Conservation (phyloP, 2,113 vertebrate genomes). For the Orcinus orca region DNA sequence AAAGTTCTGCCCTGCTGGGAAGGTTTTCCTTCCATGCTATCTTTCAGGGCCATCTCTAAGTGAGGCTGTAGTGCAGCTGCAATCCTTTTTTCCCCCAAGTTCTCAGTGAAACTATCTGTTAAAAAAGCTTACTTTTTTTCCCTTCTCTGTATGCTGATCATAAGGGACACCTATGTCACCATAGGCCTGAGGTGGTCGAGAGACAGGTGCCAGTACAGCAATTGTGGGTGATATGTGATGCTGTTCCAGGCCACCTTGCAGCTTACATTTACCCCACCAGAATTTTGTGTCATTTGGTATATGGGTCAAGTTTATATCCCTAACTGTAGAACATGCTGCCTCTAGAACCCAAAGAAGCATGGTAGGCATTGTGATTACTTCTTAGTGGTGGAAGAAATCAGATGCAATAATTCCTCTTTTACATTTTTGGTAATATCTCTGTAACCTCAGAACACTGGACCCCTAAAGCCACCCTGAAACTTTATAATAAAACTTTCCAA, state of each 20-base stretch:
- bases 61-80: fast-evolving
- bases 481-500: not conserved
- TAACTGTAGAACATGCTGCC: not conserved
- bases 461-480: not conserved
- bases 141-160: not conserved
- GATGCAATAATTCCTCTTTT: not conserved
- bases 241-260: not conserved
- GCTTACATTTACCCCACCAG: not conserved
- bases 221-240: not conserved
- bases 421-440: not conserved
- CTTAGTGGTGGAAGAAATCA: not conserved
- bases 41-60: not conserved
- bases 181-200: not conserved
- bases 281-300: not conserved
- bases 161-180: not conserved
- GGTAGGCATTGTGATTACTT: not conserved
- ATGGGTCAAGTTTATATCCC: not conserved
- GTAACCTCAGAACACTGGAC: not conserved
- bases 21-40: not conserved
- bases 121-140: not conserved
- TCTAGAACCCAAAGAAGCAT: not conserved
- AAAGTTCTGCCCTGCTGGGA: not conserved
- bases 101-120: not conserved
- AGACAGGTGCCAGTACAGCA: not conserved
- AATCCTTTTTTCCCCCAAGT: not conserved